Evolutionary conservation across 2,797 vertebrate genomes (phyloP).

Genomic region (Thripadectes ignobilis): DNA sequence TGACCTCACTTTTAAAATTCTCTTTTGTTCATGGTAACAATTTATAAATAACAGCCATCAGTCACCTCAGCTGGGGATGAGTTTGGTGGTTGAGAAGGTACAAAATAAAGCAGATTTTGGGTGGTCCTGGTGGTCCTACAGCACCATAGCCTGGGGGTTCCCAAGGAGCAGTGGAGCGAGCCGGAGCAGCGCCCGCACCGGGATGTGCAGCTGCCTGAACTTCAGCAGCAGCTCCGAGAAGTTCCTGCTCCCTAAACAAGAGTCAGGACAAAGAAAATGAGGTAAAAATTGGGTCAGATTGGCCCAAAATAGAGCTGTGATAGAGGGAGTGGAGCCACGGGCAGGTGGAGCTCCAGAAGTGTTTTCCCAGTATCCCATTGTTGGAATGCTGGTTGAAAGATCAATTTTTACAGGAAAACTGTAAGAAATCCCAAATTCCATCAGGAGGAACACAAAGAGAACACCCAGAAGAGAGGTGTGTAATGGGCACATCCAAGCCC

Average conservation of each 20-base stretch:
- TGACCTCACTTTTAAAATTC: conserved; percentile 29
- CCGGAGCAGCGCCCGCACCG: conserved; percentile 87
- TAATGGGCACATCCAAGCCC: neutral
- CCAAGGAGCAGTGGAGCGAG: conserved; percentile 85
- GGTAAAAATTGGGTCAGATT: neutral
- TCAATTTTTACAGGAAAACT: neutral
- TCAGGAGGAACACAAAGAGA: neutral
- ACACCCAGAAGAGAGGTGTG: neutral
- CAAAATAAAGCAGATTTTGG: neutral
- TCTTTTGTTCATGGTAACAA: neutral
- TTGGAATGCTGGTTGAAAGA: fast-evolving
- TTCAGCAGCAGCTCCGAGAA: conserved; percentile 87
- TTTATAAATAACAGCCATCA: conserved; percentile 50
- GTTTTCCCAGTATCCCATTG: fast-evolving
- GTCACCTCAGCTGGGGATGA: neutral
- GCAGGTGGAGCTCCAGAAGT: neutral
- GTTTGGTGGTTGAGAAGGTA: neutral
- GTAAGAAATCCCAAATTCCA: neutral
- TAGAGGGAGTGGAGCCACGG: fast-evolving
- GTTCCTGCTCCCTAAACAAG: conserved; percentile 81
- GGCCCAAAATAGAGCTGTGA: neutral
- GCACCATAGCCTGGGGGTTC: conserved; percentile 78
- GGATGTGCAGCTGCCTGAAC: conserved; percentile 85
- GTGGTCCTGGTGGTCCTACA: conserved; percentile 20
- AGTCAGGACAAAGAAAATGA: neutral